Evolutionary conservation across 2,113 vertebrate genomes (phyloP).

Genomic region (Myxocyprinus asiaticus): DNA sequence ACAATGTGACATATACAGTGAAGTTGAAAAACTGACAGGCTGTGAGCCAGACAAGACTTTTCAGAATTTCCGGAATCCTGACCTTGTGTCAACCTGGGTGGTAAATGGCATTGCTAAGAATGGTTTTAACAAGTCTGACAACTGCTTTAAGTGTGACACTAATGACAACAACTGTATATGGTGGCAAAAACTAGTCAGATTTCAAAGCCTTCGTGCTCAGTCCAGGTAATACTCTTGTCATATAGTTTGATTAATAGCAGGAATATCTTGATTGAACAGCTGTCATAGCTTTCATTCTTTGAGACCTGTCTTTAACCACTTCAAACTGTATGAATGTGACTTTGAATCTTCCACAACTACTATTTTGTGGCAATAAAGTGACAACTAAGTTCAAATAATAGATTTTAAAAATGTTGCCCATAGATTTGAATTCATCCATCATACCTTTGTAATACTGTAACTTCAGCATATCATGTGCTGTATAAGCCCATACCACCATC

Average conservation of each 20-base stretch:
- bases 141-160: constrained; percentile 7
- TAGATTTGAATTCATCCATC: too few relatives aligned
- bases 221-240: background rate
- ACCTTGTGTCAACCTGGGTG: constrained; percentile 19
- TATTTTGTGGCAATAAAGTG: background rate
- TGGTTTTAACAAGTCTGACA: constrained; percentile 1
- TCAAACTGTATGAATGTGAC: background rate
- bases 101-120: constrained; percentile 3
- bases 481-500: constrained; percentile 11
- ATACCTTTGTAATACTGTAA: too few relatives aligned
- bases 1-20: background rate
- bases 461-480: background rate
- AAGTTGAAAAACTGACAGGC: constrained; percentile 3
- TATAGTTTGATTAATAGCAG: background rate
- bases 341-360: too few relatives aligned
- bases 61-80: background rate
- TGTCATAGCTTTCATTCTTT: background rate
- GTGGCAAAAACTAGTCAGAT: background rate
- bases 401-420: background rate
- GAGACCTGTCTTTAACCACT: too few relatives aligned
- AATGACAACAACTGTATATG: background rate
- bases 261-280: background rate
- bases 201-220: constrained; percentile 19
- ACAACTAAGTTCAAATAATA: background rate
- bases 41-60: background rate